Percentiles rank a stretch among this genome's conserved stretches.
phyloP scores from a whole-genome alignment of 2,113 vertebrate genomes.

The Anser cygnoides region DNA sequence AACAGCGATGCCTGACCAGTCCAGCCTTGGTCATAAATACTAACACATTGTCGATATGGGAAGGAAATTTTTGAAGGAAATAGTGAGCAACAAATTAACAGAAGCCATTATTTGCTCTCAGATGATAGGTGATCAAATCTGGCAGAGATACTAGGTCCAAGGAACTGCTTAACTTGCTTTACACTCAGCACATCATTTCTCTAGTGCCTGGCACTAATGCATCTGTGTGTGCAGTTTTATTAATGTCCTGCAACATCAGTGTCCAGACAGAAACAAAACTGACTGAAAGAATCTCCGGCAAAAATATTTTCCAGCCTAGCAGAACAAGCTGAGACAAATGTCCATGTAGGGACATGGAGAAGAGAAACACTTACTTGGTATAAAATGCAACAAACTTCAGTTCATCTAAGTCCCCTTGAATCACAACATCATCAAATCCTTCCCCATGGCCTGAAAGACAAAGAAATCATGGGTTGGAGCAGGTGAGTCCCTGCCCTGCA shows the following conservation, averaged over 20 bases:
- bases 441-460: conserved; percentile 89
- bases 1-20: not conserved
- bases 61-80: not conserved
- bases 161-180: not conserved
- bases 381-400: conserved; percentile 98
- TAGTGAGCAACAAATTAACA: not conserved
- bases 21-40: not conserved
- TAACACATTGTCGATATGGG: not conserved
- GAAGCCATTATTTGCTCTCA: not conserved
- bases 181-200: not conserved
- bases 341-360: not conserved
- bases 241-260: not conserved
- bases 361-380: conserved; percentile 84
- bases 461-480: not conserved
- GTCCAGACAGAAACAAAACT: not conserved
- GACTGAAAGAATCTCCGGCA: not conserved
- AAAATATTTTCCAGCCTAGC: not conserved
- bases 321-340: not conserved
- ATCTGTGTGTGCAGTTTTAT: not conserved
- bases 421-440: conserved; percentile 96
- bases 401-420: conserved; percentile 96
- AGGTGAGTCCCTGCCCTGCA: not conserved
- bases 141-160: not conserved
- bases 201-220: not conserved
- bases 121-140: not conserved